phyloP scores from a whole-genome alignment of 2,888 invertebrate species.

The Hedychridium roseum region DNA sequence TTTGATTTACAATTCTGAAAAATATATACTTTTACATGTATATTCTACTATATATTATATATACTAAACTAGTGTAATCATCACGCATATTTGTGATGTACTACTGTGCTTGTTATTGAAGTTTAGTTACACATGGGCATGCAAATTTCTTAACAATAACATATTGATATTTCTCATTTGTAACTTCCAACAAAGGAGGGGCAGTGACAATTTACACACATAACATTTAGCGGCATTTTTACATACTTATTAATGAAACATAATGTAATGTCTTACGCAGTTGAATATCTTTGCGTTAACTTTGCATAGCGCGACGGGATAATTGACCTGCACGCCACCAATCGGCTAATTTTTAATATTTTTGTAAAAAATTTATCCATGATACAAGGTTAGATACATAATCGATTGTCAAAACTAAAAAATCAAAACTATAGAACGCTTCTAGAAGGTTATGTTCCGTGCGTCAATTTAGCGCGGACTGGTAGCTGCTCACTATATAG shows the following conservation, averaged over 20 bases:
- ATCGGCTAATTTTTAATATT: slow-evolving; percentile 32
- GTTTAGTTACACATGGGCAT: slow-evolving; percentile 41
- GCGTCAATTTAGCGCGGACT: no score
- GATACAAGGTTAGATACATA: neutral
- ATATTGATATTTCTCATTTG: slow-evolving; percentile 25
- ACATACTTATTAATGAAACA: no score
- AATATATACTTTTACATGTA: neutral
- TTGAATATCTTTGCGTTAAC: no score
- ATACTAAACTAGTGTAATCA: slow-evolving; percentile 1
- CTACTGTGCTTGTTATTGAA: slow-evolving; percentile 5
- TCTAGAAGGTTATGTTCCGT: no score
- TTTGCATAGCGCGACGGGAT: no score
- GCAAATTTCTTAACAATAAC: slow-evolving; percentile 39
- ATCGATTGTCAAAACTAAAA: neutral
- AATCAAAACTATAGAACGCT: no score
- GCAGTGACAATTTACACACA: no score
- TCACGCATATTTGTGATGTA: slow-evolving; percentile 1
- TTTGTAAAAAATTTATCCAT: slow-evolving; percentile 50
- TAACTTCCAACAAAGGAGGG: no score
- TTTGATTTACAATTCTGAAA: slow-evolving; percentile 30
- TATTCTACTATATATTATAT: neutral
- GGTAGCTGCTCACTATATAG: no score
- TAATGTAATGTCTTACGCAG: no score
- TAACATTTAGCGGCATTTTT: no score
- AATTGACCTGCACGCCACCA: slow-evolving; percentile 29